Evolutionary conservation across 2,797 vertebrate species (phyloP).

Genomic region (Pelochelys cantorii): DNA sequence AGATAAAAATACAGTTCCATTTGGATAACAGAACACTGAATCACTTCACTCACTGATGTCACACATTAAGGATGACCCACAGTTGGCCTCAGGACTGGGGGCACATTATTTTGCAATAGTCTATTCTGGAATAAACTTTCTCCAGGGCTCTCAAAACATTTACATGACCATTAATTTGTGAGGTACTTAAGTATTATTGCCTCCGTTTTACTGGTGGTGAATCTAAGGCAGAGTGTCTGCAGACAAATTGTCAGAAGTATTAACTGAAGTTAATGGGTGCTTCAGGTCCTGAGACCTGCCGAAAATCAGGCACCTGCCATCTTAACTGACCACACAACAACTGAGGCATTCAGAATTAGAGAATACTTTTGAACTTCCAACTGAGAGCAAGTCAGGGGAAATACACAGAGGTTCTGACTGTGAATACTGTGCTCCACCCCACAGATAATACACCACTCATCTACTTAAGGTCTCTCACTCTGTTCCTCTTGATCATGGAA

Average conservation of each 20-base stretch:
- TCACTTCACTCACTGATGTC: conserved; percentile 27
- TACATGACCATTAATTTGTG: conserved; percentile 51
- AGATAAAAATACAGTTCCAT: neutral
- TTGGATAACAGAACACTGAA: conserved; percentile 37
- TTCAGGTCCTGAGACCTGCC: accelerated
- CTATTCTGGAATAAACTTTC: conserved; percentile 44
- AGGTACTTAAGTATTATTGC: conserved; percentile 16
- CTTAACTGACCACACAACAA: neutral
- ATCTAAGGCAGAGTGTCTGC: neutral
- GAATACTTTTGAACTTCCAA: accelerated
- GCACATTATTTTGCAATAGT: neutral
- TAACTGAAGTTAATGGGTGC: accelerated
- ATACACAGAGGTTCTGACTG: neutral
- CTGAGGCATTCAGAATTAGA: accelerated
- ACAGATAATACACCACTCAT: neutral
- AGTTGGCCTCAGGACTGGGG: neutral
- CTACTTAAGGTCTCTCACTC: neutral
- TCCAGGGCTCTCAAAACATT: conserved; percentile 33
- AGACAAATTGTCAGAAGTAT: neutral
- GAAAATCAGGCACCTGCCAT: neutral
- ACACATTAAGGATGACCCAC: neutral
- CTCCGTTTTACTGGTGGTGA: neutral
- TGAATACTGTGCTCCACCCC: accelerated
- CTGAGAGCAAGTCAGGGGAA: neutral
- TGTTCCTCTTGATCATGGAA: neutral